Evolutionary conservation across 2,797 vertebrate species (phyloP).

Genomic region (Prunella strophiata): DNA sequence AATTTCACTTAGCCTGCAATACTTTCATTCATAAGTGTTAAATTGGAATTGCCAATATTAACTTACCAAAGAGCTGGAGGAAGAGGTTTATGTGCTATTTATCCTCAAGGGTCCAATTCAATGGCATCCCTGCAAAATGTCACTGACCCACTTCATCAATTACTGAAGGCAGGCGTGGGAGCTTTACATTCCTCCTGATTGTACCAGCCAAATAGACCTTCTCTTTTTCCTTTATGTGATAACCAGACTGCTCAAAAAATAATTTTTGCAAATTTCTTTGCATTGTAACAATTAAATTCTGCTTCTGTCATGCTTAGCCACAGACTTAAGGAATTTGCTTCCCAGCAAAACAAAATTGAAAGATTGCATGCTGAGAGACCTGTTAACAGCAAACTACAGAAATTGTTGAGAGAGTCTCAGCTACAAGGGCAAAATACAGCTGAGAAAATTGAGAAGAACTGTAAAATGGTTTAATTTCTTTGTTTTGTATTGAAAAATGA

Average conservation of each 20-base stretch:
- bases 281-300: neutral
- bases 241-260: neutral
- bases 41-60: slow-evolving; percentile 30
- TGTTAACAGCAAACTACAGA: neutral
- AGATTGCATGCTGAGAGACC: neutral
- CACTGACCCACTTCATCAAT: slow-evolving; percentile 38
- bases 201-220: neutral
- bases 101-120: slow-evolving; percentile 21
- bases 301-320: neutral
- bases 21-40: neutral
- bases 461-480: neutral
- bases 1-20: slow-evolving; percentile 38
- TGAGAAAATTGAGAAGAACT: neutral
- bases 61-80: neutral
- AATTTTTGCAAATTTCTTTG: neutral
- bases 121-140: slow-evolving; percentile 26
- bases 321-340: too few relatives aligned
- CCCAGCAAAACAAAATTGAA: too few relatives aligned
- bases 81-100: slow-evolving; percentile 14
- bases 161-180: slow-evolving; percentile 35
- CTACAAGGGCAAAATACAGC: neutral
- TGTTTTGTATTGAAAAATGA: neutral
- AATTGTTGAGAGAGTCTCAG: neutral
- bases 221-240: neutral
- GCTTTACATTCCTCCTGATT: neutral